Conservation (phyloP, 2,113 vertebrate species). For the Perccottus glenii region DNA sequence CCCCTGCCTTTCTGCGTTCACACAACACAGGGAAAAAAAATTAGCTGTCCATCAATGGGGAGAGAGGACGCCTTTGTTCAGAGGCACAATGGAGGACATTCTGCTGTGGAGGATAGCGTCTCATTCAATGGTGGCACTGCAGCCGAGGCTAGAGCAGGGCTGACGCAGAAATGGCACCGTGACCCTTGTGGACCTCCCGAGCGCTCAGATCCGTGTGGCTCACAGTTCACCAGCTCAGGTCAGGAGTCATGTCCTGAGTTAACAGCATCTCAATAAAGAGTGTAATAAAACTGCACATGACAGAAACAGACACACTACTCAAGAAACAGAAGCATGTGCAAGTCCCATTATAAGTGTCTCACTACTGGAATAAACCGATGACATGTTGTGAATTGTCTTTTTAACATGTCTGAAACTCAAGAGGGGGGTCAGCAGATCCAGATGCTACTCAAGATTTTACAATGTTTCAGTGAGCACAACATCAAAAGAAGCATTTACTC, state of each 20-base stretch:
- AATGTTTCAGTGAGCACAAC: constrained; percentile 25
- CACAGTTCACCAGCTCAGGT: constrained; percentile 45
- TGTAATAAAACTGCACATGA: constrained; percentile 25
- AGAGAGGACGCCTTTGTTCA: constrained; percentile 76
- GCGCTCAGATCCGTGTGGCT: constrained; percentile 45
- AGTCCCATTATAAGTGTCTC: constrained; percentile 47
- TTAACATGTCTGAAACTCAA: constrained; percentile 39
- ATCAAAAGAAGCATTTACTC: constrained; percentile 28
- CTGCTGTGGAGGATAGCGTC: constrained; percentile 70
- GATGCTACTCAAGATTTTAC: constrained; percentile 24
- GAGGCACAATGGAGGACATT: constrained; percentile 77
- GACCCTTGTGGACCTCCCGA: constrained; percentile 54
- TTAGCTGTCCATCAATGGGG: constrained; percentile 59
- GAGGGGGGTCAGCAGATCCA: constrained; percentile 18
- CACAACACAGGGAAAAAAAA: constrained; percentile 48
- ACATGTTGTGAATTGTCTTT: constrained; percentile 32
- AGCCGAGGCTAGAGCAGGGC: constrained; percentile 50
- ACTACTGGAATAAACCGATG: constrained; percentile 52
- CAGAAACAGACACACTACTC: constrained; percentile 25
- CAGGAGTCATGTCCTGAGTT: constrained; percentile 32
- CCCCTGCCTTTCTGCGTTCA: constrained; percentile 44
- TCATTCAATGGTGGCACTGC: constrained; percentile 64
- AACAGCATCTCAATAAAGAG: constrained; percentile 25
- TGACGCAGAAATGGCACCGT: constrained; percentile 48
- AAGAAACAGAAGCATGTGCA: constrained; percentile 36